phyloP scores from a whole-genome alignment of 2,113 vertebrate species.

The Formicarius rufipectus region DNA sequence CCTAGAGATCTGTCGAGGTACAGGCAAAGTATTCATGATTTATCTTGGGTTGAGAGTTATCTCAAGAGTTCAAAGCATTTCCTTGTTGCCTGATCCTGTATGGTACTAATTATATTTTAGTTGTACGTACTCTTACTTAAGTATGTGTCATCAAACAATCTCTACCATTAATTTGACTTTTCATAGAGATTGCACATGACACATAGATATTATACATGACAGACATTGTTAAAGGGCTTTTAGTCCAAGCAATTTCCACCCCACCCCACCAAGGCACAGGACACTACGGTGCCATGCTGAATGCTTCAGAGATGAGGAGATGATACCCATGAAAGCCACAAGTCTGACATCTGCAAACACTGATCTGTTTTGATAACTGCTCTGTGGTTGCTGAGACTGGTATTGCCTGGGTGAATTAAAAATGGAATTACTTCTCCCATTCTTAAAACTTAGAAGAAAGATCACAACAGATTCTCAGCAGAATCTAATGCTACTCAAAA shows the following conservation, averaged over 20 bases:
- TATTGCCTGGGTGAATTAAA: neutral
- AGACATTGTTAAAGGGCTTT: neutral
- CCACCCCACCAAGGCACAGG: neutral
- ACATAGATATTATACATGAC: neutral
- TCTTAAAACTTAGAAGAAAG: neutral
- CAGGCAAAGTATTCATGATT: neutral
- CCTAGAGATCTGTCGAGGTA: neutral
- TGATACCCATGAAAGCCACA: neutral
- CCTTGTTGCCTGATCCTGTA: neutral
- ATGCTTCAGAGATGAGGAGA: neutral
- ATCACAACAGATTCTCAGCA: neutral
- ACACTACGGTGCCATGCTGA: fast-evolving
- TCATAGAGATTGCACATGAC: neutral
- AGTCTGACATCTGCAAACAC: neutral
- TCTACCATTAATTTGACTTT: neutral
- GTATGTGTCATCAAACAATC: neutral
- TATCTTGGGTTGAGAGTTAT: neutral
- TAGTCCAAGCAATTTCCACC: neutral
- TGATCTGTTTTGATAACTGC: neutral
- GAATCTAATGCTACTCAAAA: neutral
- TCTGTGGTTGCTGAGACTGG: neutral
- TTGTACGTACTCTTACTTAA: neutral
- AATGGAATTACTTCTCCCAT: neutral
- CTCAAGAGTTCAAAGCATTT: neutral
- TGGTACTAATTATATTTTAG: neutral